phyloP scores from a whole-genome alignment of 2,797 vertebrate genomes.

The Sebastiscus albofasciatus region DNA sequence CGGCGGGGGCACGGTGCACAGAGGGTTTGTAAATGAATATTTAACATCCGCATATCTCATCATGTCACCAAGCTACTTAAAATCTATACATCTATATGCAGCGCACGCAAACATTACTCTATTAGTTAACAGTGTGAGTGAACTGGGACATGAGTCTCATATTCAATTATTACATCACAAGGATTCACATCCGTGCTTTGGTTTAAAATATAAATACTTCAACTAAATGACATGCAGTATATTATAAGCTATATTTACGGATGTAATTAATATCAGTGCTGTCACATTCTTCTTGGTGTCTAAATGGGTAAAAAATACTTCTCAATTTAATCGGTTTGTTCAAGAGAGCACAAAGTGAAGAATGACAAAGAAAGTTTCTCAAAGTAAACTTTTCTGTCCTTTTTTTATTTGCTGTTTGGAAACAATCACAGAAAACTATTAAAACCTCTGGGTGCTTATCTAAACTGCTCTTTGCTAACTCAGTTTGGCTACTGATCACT shows the following conservation, averaged over 20 bases:
- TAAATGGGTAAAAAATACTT: background rate
- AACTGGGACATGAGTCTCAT: background rate
- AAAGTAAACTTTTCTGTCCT: background rate
- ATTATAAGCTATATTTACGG: background rate
- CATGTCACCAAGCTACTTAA: background rate
- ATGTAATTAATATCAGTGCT: background rate
- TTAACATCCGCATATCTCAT: slow-evolving; percentile 23
- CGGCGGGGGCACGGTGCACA: background rate
- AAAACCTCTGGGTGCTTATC: background rate
- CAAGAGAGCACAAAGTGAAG: background rate
- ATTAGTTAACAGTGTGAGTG: background rate
- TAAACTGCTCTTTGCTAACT: slow-evolving; percentile 8
- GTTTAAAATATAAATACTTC: background rate
- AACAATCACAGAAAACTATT: background rate
- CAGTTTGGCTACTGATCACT: slow-evolving; percentile 25
- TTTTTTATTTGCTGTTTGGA: background rate
- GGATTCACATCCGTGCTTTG: background rate
- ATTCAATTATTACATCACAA: background rate
- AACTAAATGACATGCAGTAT: background rate
- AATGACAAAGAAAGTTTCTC: background rate
- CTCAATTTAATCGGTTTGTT: background rate
- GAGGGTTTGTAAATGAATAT: slow-evolving; percentile 33
- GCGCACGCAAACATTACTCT: background rate
- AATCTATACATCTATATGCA: background rate
- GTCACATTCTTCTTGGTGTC: background rate